These are phyloP conservation scores for Drosophila bipectinata DNA, from an alignment of 1,140 invertebrate genomes.

Conservation along the genomic window DNA sequence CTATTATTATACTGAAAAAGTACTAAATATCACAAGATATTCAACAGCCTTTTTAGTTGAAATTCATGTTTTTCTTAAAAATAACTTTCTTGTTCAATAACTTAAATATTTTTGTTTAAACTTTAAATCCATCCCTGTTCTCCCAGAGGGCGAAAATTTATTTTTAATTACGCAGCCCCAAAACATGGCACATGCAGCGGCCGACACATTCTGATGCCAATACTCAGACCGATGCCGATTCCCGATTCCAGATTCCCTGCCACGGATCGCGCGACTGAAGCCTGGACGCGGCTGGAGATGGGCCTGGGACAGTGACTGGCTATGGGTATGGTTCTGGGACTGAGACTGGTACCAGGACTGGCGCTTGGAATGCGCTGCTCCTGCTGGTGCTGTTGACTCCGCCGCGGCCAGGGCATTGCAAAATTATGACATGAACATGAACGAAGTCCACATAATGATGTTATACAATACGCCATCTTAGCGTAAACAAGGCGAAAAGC, in stretches of 20 bases:
- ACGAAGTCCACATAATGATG: slow-evolving; percentile 83
- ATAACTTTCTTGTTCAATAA: no score
- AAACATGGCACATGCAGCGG: slow-evolving; percentile 77
- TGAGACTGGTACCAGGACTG: slow-evolving; percentile 13
- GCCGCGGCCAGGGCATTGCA: slow-evolving; percentile 50
- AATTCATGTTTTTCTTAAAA: no score
- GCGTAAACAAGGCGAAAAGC: slow-evolving; percentile 74
- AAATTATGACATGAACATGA: slow-evolving; percentile 84
- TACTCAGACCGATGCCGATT: slow-evolving; percentile 32
- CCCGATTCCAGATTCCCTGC: slow-evolving; percentile 25
- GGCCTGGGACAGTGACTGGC: slow-evolving; percentile 18
- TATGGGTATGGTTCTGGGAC: not conserved
- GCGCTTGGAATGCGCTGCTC: slow-evolving; percentile 68
- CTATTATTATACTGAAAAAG: no score
- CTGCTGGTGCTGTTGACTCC: slow-evolving; percentile 35
- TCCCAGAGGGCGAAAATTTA: slow-evolving; percentile 70
- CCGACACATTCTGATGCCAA: slow-evolving; percentile 72
- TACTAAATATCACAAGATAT: no score
- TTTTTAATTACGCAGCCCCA: slow-evolving; percentile 80
- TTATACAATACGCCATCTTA: slow-evolving; percentile 83
- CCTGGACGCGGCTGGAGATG: slow-evolving; percentile 63
- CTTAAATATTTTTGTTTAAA: no score
- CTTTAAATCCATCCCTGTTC: slow-evolving; percentile 44
- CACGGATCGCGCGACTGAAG: slow-evolving; percentile 25
- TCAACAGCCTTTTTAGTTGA: no score